Conservation (phyloP, 2,888 invertebrate genomes). For the Xestia c-nigrum region DNA sequence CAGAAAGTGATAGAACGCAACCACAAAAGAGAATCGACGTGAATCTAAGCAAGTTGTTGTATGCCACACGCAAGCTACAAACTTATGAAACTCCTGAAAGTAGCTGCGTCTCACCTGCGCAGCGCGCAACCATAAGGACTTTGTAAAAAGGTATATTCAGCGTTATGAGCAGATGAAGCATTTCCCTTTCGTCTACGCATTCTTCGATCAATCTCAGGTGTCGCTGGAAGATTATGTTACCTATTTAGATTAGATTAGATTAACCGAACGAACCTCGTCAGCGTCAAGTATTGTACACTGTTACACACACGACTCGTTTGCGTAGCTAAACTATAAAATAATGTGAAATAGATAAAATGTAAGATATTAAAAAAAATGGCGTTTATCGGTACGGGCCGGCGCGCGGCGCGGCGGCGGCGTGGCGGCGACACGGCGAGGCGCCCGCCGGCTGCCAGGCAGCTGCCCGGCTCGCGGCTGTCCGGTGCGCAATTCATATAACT, state of each 20-base stretch:
- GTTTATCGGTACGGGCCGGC: neutral
- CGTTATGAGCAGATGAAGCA: neutral
- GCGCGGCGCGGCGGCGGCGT: neutral
- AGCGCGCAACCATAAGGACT: neutral
- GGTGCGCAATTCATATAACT: slow-evolving; percentile 39
- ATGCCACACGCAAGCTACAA: neutral
- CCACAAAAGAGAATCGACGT: neutral
- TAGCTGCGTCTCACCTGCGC: neutral
- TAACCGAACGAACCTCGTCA: slow-evolving; percentile 32
- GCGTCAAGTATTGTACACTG: neutral
- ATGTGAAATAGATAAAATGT: slow-evolving; percentile 19
- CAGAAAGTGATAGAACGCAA: neutral
- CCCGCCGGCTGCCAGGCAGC: neutral
- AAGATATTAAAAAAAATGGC: slow-evolving; percentile 5
- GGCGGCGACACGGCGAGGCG: neutral
- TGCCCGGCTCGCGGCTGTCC: neutral
- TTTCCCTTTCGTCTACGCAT: slow-evolving; percentile 37
- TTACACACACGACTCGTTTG: slow-evolving; percentile 2
- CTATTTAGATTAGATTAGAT: slow-evolving; percentile 66
- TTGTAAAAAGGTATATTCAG: neutral
- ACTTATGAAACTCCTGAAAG: neutral
- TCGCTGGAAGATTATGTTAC: slow-evolving; percentile 52
- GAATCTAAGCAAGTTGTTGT: slow-evolving; percentile 2
- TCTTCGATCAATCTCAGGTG: slow-evolving; percentile 63
- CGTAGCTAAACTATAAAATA: slow-evolving; percentile 21